phyloP scores from a whole-genome alignment of 2,797 vertebrate species.

The Esox masquinongy region DNA sequence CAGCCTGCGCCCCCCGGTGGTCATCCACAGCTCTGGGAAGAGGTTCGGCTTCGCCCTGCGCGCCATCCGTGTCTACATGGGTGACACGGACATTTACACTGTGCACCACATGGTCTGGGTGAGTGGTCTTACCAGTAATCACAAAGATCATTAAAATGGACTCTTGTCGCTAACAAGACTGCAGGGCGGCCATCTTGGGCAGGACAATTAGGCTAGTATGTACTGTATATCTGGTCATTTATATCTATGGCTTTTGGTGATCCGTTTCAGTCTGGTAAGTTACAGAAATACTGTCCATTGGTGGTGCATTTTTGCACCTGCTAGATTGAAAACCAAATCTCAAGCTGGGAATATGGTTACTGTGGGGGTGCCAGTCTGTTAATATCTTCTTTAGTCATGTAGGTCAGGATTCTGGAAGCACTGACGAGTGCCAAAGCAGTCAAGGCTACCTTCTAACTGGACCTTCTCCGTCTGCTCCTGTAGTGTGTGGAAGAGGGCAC shows the following conservation, averaged over 20 bases:
- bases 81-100: constrained; percentile 72
- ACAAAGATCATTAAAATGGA: neutral
- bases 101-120: constrained; percentile 79
- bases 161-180: neutral
- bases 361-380: neutral
- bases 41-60: constrained; percentile 74
- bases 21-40: constrained; percentile 76
- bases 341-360: neutral
- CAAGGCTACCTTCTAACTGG: neutral
- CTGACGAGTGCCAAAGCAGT: neutral
- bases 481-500: constrained; percentile 91
- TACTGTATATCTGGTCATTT: no score
- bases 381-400: neutral
- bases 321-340: neutral
- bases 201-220: neutral
- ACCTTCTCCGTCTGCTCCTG: neutral
- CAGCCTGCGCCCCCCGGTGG: constrained; percentile 70
- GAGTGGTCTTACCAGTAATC: constrained; percentile 27
- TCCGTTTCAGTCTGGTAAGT: no score
- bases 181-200: neutral
- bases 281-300: no score
- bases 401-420: neutral
- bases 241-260: no score
- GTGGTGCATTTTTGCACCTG: neutral
- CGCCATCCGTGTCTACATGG: constrained; percentile 76